Evolutionary conservation across 2,888 invertebrate species (phyloP), one percentile per base, ranked within the genome.

Genomic region (Leptinotarsa tumamoca): DNA sequence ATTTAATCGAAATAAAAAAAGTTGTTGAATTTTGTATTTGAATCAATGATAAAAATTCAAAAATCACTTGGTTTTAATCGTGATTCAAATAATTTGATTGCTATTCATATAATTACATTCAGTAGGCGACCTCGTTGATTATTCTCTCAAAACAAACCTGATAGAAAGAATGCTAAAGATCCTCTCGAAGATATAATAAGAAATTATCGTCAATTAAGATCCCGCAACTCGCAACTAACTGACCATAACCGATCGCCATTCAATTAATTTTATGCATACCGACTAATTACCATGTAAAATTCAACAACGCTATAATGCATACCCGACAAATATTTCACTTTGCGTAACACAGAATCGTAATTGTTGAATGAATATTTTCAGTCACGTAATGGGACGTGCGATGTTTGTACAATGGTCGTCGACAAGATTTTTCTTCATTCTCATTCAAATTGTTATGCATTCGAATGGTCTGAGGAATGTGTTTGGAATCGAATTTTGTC

Each of bases 231-330:
- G 43, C 13, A 43, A 43, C 63, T 63, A 63, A 63, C 63, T 43
- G 43, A 63, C 63, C 63, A 43, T 63, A 63, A 33, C 43, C n/a
- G 54, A 69, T 56, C 70, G 70, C 21, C 18, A 50, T 56, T 70
- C 58, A 23, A 70, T 70, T 70, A 70, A 70, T 70, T 70, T 70
- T 58, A 70, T 70, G 70, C 70, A 58, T 70, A 56, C 49, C 58
- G 14, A 23, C 70, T 58, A 58, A 70, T 70, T 70, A 70, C 70
- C 56, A 70, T 21, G 70, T 70, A 58, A 70, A 58, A 70, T 58
- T 58, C 58, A 58, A 33, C 56, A 23, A 43, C 23, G 58, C 23
- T 70, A 63, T 63, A 63, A 63, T 63, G 43, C 43, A 56, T 69
- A 69, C 69, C 18, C 54, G 43, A 69, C 69, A 69, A 68, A 68